Base-by-base conservation (phyloP, 2,113 vertebrate genomes). In the Neoarius graeffei region DNA sequence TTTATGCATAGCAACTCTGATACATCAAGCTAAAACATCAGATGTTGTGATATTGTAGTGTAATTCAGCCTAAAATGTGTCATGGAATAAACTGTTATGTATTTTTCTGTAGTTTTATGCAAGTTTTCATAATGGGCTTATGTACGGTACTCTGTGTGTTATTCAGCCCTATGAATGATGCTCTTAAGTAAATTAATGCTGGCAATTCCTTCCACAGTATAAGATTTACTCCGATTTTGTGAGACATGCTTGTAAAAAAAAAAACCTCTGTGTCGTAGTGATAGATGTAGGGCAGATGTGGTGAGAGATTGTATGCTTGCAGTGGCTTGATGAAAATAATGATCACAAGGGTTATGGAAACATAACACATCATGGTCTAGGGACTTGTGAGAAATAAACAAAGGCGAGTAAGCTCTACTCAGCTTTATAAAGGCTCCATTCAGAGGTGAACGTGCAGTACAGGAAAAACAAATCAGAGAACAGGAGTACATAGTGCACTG, bases 261-360 rank as follows among this genome's bases (percentile, higher is more conserved):
- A 42, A 42, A 42, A 42, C 3, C 42, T n/a, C 42, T 42, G 42
- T 4, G 42, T 81, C n/a, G 9, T 59, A 35, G 48, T 88, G 85
- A 91, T 89, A 64, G 60, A 89, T 89, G 54, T 17, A 48, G 8
- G 48, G 67, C 81, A 84, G 76, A 84, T 80, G 59, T 85, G 52
- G 56, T 56, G 54, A 91, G 83, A 69, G 84, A 88, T 88, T 89
- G 84, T 59, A 80, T 48, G 66, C 30, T 66, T 62, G 27, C 83
- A 87, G 84, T 83, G 48, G 84, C 64, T 81, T 85, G 85, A 89
- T 89, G 86, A 87, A 87, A 89, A 81, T 85, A 84, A 84, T 87
- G 81, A 89, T 81, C 83, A 69, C 50, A 56, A 83, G 74, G 77
- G 79, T 85, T 90, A 64, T 85, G 73, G 73, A 79, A 90, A 83